A percentile compares a stretch with the other conserved stretches of the same genome.
These are phyloP conservation scores for Drosophila greeni DNA, from an alignment of 2,888 invertebrate species.

Conservation along the genomic window DNA sequence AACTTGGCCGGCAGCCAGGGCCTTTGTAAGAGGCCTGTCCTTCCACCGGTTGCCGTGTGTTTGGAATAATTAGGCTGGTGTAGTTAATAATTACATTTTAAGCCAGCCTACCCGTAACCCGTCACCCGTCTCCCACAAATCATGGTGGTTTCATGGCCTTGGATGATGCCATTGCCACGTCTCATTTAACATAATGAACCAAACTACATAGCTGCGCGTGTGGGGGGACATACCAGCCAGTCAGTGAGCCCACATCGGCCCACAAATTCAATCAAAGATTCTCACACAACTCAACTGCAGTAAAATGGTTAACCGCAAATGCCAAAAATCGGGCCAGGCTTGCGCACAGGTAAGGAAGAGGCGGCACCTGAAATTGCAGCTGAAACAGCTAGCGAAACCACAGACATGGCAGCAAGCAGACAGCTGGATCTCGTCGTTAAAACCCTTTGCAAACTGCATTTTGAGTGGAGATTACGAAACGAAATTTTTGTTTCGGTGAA, in stretches of 20 bases:
- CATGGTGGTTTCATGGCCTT: slow-evolving; percentile 23
- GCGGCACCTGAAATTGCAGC: slow-evolving; percentile 2
- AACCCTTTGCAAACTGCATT: slow-evolving; percentile 23
- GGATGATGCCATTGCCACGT: slow-evolving; percentile 15
- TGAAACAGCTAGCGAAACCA: slow-evolving; percentile 6
- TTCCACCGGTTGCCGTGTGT: slow-evolving; percentile 5
- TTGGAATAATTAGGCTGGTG: slow-evolving; percentile 39
- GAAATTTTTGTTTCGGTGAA: background rate
- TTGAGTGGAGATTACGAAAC: slow-evolving; percentile 10
- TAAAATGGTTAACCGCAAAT: slow-evolving; percentile 51
- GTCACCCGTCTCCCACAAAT: background rate
- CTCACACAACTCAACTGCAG: slow-evolving; percentile 38
- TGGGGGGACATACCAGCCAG: background rate
- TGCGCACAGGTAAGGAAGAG: slow-evolving; percentile 23
- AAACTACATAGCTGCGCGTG: background rate
- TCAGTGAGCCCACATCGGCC: background rate
- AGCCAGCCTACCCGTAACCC: background rate
- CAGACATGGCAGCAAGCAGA: slow-evolving; percentile 10
- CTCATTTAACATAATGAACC: slow-evolving; percentile 35
- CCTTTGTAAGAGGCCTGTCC: slow-evolving; percentile 7
- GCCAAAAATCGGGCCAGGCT: slow-evolving; percentile 39
- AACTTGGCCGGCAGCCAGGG: slow-evolving; percentile 29
- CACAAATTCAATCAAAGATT: slow-evolving; percentile 44
- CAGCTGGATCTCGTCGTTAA: slow-evolving; percentile 14
- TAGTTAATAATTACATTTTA: slow-evolving; percentile 34